Evolutionary conservation across 1,140 invertebrate genomes (phyloP).

Genomic region (Lineus longissimus): DNA sequence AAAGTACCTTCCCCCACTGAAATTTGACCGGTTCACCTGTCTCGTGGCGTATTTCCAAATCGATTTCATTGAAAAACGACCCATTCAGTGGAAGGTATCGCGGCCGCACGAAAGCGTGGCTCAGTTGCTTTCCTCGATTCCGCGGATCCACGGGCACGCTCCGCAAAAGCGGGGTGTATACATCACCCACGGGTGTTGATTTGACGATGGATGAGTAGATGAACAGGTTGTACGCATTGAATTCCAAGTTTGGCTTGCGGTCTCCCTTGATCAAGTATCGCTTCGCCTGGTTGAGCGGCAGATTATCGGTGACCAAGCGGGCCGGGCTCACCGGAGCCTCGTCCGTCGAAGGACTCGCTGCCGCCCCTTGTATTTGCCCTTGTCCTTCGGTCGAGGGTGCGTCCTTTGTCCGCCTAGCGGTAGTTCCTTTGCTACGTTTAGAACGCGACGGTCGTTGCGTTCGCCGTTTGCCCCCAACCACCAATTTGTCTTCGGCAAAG

Average conservation of each 20-base stretch:
- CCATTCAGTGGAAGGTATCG: neutral
- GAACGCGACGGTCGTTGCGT: no score
- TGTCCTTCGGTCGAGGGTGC: no score
- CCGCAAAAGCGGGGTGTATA: neutral
- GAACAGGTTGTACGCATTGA: neutral
- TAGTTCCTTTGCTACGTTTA: no score
- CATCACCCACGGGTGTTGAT: neutral
- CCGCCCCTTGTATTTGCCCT: no score
- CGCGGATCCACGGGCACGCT: neutral
- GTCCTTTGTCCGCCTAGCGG: no score
- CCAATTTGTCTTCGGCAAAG: no score
- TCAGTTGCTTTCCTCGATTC: neutral
- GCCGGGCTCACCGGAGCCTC: no score
- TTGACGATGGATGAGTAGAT: neutral
- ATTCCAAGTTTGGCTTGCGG: neutral
- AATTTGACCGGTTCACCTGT: neutral
- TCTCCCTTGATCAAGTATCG: neutral
- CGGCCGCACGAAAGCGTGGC: neutral
- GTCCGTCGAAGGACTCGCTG: no score
- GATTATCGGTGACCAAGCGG: no score
- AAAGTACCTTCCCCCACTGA: neutral
- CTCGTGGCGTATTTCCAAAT: neutral
- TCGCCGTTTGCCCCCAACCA: no score
- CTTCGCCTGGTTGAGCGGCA: no score
- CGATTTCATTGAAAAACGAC: neutral